Conservation (phyloP, 1,140 invertebrate genomes). For the Oedothorax gibbosus region DNA sequence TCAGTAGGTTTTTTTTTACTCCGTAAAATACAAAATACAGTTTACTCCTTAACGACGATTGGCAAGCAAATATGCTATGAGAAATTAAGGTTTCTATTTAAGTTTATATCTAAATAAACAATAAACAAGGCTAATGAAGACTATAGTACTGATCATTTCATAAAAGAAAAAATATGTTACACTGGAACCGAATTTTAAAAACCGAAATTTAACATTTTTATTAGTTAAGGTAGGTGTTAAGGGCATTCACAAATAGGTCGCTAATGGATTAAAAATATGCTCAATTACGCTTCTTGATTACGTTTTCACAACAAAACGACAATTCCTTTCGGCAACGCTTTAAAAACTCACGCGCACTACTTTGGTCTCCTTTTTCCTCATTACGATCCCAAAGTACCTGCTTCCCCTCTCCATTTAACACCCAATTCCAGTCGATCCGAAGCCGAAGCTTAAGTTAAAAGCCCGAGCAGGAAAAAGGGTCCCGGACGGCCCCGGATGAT, state of each 20-base stretch:
- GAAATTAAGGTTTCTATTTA: not conserved
- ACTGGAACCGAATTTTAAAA: not conserved
- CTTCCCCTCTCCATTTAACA: not conserved
- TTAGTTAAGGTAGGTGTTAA: not conserved
- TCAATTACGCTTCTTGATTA: not conserved
- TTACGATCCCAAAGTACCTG: not conserved
- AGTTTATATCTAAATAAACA: not conserved
- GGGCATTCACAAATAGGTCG: not conserved
- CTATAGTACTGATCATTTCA: not conserved
- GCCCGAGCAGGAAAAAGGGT: constrained; percentile 17
- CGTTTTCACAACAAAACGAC: not conserved
- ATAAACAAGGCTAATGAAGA: not conserved
- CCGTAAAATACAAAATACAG: not conserved
- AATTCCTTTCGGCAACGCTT: not conserved
- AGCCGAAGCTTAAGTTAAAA: constrained; percentile 50
- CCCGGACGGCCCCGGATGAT: constrained; percentile 33
- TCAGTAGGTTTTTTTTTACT: not conserved
- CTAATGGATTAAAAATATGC: not conserved
- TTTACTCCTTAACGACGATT: not conserved
- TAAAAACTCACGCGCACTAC: not conserved
- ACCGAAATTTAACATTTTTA: not conserved
- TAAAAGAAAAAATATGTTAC: not conserved
- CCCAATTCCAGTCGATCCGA: not conserved
- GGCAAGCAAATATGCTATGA: not conserved
- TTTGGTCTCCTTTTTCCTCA: not conserved